Percentiles rank a stretch among this genome's conserved stretches.
Conservation (phyloP, 2,888 invertebrate species). For the Automeris io region DNA sequence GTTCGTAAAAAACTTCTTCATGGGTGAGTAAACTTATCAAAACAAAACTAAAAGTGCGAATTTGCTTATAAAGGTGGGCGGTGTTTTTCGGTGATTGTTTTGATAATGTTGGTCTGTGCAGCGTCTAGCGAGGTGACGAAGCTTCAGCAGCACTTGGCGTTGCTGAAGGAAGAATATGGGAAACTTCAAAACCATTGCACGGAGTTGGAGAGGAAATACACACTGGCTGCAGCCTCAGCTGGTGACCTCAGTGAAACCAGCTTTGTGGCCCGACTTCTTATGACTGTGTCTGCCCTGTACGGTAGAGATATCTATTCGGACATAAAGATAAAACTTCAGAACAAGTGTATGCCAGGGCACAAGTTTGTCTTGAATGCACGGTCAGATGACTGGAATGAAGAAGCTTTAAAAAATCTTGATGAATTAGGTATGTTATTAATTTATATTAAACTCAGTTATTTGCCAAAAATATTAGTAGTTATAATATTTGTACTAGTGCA, state of each 20-base stretch:
- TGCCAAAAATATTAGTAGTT: too few relatives aligned
- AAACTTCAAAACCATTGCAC: constrained; percentile 89
- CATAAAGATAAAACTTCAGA: constrained; percentile 84
- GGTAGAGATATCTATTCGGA: constrained; percentile 90
- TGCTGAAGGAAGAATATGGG: constrained; percentile 93
- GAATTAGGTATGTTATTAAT: constrained; percentile 86
- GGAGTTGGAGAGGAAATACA: constrained; percentile 90
- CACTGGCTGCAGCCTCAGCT: constrained; percentile 83
- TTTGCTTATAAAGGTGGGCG: constrained; percentile 56
- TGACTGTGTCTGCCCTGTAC: constrained; percentile 89
- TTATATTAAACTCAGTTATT: too few relatives aligned
- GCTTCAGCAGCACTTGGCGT: constrained; percentile 88
- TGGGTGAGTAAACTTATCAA: constrained; percentile 54
- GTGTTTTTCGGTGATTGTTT: constrained; percentile 36
- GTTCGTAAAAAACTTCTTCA: constrained; percentile 36
- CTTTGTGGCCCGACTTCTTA: constrained; percentile 89
- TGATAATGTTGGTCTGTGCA: constrained; percentile 51
- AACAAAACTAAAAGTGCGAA: constrained; percentile 24
- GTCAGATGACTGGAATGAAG: constrained; percentile 90
- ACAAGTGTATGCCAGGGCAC: constrained; percentile 87
- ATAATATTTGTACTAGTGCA: too few relatives aligned
- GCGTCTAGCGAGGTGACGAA: constrained; percentile 79
- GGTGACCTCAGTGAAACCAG: constrained; percentile 82
- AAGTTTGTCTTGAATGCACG: constrained; percentile 93
- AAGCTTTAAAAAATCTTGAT: constrained; percentile 79